Evolutionary conservation across 2,888 invertebrate genomes (phyloP), one percentile per base, ranked within the genome.

Genomic region (Steinernema scapterisci): DNA sequence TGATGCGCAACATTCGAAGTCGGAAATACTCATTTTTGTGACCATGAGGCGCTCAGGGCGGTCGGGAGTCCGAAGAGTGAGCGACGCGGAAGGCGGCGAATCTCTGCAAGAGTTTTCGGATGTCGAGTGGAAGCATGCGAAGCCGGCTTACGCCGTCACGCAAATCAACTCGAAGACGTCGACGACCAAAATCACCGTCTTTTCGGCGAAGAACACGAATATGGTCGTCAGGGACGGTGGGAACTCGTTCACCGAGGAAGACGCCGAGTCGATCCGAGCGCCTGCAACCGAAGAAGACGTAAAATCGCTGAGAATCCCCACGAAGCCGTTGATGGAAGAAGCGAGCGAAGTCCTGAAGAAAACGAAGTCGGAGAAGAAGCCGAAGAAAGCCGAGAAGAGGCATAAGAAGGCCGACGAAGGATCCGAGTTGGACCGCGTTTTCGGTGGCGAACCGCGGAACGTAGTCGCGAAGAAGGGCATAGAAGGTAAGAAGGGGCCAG

Each of bases 91-190:
- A 25, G 54, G 54, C n/a, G n/a, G n/a, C 54, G 54, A 54, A 54
- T 54, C 54, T 16, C 54, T 54, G 23, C 54, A 54, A 25, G 25
- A 54, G 25, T 54, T 54, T 25, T 54, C 54, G 23, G 54, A 54
- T 54, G 3, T 3, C 23, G 54, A 54, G 13, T 54, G 54, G 54
- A 25, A 25, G 23, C 21, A 13, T 25, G 54, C 54, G 13, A 11
- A 11, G 21, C 54, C 54, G 7, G 54, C 54, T 3, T 54, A 54
- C 54, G 25, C 54, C 19, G 19, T 21, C 21, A 25, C 21, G 23
- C 16, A 19, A 21, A 54, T 54, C 54, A 54, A 54, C 25, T 21
- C 25, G 23, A 54, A 54, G 54, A 19, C 2, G 1, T 54, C 54
- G 13, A 13, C 54, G 54, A 21, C 11, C 25, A 21, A 21, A 23